Evolutionary conservation across 2,888 invertebrate genomes (phyloP).

Genomic region (Plebejus anna): DNA sequence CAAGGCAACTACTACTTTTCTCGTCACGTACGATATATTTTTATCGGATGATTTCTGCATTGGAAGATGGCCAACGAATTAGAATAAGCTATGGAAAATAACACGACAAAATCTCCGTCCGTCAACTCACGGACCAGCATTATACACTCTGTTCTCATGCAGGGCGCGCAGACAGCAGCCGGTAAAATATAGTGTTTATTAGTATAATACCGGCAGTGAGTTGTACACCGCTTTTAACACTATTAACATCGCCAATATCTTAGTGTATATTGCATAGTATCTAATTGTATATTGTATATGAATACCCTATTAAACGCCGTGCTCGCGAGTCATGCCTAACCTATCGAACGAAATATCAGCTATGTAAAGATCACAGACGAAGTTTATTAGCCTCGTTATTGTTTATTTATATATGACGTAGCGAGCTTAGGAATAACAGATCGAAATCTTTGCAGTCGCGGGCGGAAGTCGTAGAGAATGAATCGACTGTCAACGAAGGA

Average conservation of each 20-base stretch:
- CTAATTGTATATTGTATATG: not conserved
- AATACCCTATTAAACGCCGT: not conserved
- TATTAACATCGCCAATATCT: no score
- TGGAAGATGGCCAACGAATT: conserved; percentile 63
- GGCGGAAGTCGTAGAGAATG: not conserved
- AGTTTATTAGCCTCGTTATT: not conserved
- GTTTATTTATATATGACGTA: not conserved
- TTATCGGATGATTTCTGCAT: conserved; percentile 57
- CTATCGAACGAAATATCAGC: not conserved
- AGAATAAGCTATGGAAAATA: conserved; percentile 55
- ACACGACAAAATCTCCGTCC: conserved; percentile 38
- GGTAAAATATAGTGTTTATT: not conserved
- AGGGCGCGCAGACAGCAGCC: not conserved
- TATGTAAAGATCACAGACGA: not conserved
- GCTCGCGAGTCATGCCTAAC: not conserved
- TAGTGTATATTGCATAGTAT: not conserved
- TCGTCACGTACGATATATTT: conserved; percentile 49
- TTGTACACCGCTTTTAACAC: no score
- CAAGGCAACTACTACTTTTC: conserved; percentile 42
- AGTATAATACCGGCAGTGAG: no score
- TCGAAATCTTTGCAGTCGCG: not conserved
- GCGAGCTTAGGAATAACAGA: not conserved
- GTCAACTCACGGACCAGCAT: conserved; percentile 32
- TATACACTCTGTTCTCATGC: conserved; percentile 41
- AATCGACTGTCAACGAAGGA: not conserved